A percentile compares a stretch with the other conserved stretches of the same genome.
These are phyloP conservation scores for Clytia hemisphaerica DNA, from an alignment of 30 jellyfish, hydroid and myxozoan genomes.

Conservation along the genomic window DNA sequence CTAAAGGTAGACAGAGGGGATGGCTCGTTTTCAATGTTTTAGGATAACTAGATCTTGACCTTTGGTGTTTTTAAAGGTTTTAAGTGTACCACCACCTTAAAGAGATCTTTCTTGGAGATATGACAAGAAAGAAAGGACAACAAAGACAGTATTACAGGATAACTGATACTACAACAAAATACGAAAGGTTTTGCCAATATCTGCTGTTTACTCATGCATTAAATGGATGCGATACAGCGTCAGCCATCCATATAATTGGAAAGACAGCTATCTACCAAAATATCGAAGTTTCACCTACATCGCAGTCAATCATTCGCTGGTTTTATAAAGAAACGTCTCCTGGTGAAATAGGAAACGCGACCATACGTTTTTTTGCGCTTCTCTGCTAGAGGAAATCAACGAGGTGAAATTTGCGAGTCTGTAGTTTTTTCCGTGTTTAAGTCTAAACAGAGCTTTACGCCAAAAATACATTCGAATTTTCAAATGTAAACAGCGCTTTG, in stretches of 20 bases:
- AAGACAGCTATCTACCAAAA: background rate
- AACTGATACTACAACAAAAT: background rate
- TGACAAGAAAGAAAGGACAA: slow-evolving; percentile 14
- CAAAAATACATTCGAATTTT: too few species aligned
- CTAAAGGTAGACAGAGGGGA: too few species aligned
- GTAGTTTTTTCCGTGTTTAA: too few species aligned
- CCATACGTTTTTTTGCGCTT: slow-evolving; percentile 11
- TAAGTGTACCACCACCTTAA: too few species aligned
- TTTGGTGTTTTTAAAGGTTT: too few species aligned
- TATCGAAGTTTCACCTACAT: background rate
- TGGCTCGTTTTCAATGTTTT: too few species aligned
- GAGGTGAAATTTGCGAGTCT: too few species aligned
- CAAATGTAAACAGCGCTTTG: too few species aligned
- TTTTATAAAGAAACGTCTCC: background rate
- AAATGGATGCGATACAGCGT: slow-evolving; percentile 16
- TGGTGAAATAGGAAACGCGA: background rate
- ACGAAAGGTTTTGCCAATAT: background rate
- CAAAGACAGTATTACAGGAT: slow-evolving; percentile 12
- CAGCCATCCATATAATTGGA: slow-evolving; percentile 7
- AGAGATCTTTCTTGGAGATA: background rate
- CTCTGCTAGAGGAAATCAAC: too few species aligned
- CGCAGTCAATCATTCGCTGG: background rate
- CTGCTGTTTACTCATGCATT: slow-evolving; percentile 13
- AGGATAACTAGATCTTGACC: too few species aligned
- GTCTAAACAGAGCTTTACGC: too few species aligned